Conservation (phyloP, 2,888 invertebrate species). For the Apotomis capreana region DNA sequence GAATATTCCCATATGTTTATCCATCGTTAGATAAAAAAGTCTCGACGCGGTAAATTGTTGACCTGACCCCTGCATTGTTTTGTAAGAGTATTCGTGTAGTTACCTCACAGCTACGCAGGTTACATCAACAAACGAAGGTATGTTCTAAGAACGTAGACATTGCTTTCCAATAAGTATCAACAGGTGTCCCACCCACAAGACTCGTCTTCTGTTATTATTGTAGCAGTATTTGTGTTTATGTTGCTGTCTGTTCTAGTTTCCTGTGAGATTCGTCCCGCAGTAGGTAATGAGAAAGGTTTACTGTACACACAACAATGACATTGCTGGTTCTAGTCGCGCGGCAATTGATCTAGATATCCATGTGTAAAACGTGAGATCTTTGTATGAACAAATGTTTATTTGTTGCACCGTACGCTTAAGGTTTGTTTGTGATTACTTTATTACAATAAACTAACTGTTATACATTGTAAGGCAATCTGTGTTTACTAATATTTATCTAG, state of each 20-base stretch:
- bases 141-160: slow-evolving; percentile 7
- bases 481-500: slow-evolving; percentile 18
- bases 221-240: slow-evolving; percentile 18
- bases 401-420: background rate
- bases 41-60: slow-evolving; percentile 7
- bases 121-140: slow-evolving; percentile 25
- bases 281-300: slow-evolving; percentile 29
- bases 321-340: slow-evolving; percentile 25
- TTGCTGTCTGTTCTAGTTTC: slow-evolving; percentile 25
- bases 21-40: background rate
- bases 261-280: slow-evolving; percentile 33
- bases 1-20: background rate
- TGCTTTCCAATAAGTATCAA: slow-evolving; percentile 33
- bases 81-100: slow-evolving; percentile 5
- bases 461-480: slow-evolving; percentile 12
- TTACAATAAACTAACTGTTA: slow-evolving; percentile 1
- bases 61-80: slow-evolving; percentile 3
- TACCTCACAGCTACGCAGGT: slow-evolving; percentile 16
- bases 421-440: slow-evolving; percentile 4
- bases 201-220: slow-evolving; percentile 10
- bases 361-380: slow-evolving; percentile 5
- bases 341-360: slow-evolving; percentile 29
- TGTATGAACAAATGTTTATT: slow-evolving; percentile 16
- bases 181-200: slow-evolving; percentile 28
- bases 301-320: slow-evolving; percentile 33